Conservation (phyloP, 1,140 invertebrate genomes). For the Mya arenaria region DNA sequence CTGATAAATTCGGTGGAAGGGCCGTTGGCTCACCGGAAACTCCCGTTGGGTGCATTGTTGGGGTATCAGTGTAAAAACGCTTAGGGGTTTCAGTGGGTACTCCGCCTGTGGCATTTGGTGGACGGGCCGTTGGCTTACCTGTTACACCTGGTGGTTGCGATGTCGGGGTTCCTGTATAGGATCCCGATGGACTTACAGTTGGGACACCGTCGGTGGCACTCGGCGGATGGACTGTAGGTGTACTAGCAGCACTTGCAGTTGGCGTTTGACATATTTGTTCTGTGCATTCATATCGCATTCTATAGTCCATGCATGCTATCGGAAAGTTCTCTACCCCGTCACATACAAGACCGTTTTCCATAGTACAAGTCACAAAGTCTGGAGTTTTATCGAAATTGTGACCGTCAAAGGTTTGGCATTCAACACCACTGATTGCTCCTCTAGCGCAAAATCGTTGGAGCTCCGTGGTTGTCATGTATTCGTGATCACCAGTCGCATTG, state of each 20-base stretch:
- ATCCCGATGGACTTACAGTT: not conserved
- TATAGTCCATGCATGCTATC: slow-evolving; percentile 33
- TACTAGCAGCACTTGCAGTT: not conserved
- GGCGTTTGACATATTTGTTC: slow-evolving; percentile 27
- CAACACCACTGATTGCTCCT: slow-evolving; percentile 37
- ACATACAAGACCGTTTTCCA: slow-evolving; percentile 34
- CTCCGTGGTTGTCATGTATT: slow-evolving; percentile 51
- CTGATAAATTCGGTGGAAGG: slow-evolving; percentile 12
- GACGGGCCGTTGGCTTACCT: slow-evolving; percentile 19
- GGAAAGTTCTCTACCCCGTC: slow-evolving; percentile 22
- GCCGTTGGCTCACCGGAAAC: slow-evolving; percentile 23
- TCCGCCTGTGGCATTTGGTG: not conserved
- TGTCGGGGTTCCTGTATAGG: not conserved
- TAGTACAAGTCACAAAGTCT: slow-evolving; percentile 46
- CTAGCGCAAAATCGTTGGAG: slow-evolving; percentile 45
- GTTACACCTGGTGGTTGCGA: not conserved
- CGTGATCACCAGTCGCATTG: slow-evolving; percentile 42
- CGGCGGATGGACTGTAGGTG: slow-evolving; percentile 38
- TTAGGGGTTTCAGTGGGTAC: slow-evolving; percentile 32
- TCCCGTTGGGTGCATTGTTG: slow-evolving; percentile 11
- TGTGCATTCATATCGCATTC: slow-evolving; percentile 33
- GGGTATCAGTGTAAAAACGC: not conserved
- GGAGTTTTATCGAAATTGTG: slow-evolving; percentile 25
- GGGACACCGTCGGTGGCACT: slow-evolving; percentile 1
- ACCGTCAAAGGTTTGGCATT: slow-evolving; percentile 52